These are phyloP conservation scores for Heliconius hewitsoni DNA, from an alignment of 1,140 invertebrate genomes.

Conservation along the genomic window DNA sequence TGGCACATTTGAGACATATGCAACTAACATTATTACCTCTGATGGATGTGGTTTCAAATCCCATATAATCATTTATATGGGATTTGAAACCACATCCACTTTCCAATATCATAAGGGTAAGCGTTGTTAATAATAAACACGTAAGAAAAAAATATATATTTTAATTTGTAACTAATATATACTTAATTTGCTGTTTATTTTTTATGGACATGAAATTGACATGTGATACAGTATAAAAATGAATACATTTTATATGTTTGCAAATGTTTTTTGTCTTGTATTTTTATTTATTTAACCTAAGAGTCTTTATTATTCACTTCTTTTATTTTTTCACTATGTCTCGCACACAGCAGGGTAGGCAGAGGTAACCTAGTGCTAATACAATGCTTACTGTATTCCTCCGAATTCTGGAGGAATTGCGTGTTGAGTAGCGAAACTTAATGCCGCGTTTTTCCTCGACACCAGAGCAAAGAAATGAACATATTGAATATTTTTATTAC, in stretches of 20 bases:
- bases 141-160: not conserved
- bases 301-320: not conserved
- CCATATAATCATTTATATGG: too few relatives aligned
- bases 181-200: not conserved
- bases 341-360: too few relatives aligned
- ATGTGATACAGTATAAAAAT: not conserved
- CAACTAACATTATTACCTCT: not conserved
- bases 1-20: too few relatives aligned
- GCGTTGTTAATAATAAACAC: not conserved
- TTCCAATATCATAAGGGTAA: not conserved
- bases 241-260: conserved; percentile 13
- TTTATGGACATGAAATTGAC: not conserved
- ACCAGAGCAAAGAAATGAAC: too few relatives aligned
- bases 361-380: too few relatives aligned
- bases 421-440: too few relatives aligned
- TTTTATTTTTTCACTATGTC: too few relatives aligned
- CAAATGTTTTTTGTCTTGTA: not conserved
- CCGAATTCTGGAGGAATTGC: too few relatives aligned
- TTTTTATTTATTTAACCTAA: conserved; percentile 15
- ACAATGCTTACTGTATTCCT: too few relatives aligned
- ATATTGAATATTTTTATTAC: too few relatives aligned
- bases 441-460: too few relatives aligned
- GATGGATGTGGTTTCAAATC: not conserved
- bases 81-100: too few relatives aligned
- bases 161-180: not conserved